A percentile compares a stretch with the other conserved stretches of the same genome.
phyloP scores from a whole-genome alignment of 2,113 vertebrate species.

The Jacana jacana region DNA sequence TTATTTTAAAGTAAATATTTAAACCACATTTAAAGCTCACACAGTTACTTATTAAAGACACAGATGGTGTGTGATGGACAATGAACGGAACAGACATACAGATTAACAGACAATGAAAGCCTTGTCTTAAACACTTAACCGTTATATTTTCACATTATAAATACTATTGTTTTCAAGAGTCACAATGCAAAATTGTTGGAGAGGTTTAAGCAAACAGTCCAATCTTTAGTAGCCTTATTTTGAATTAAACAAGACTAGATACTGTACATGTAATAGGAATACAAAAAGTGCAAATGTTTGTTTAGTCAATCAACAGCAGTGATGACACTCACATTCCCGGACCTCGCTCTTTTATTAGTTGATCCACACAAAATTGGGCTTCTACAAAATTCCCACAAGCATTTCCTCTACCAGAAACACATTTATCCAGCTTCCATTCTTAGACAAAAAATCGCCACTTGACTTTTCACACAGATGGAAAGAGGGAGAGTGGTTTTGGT shows the following conservation, averaged over 20 bases:
- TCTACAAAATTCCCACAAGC: background rate
- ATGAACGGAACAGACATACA: background rate
- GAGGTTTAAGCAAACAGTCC: background rate
- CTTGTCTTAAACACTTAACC: background rate
- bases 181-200: background rate
- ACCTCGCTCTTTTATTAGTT: background rate
- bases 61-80: background rate
- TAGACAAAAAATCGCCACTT: background rate
- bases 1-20: constrained; percentile 47
- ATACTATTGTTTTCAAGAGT: background rate
- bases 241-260: background rate
- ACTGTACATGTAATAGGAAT: background rate
- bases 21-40: background rate
- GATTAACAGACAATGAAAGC: background rate
- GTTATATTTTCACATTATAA: background rate
- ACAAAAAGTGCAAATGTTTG: background rate
- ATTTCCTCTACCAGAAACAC: background rate
- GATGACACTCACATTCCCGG: background rate
- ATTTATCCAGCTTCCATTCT: background rate
- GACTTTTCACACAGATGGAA: background rate
- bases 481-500: background rate
- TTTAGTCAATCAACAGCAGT: background rate
- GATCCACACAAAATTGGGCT: background rate
- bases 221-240: background rate
- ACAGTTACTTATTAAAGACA: constrained; percentile 55